A percentile compares a stretch with the other conserved stretches of the same genome.
These are phyloP conservation scores for Bubo scandiacus DNA, from an alignment of 2,113 vertebrate genomes.

Conservation along the genomic window DNA sequence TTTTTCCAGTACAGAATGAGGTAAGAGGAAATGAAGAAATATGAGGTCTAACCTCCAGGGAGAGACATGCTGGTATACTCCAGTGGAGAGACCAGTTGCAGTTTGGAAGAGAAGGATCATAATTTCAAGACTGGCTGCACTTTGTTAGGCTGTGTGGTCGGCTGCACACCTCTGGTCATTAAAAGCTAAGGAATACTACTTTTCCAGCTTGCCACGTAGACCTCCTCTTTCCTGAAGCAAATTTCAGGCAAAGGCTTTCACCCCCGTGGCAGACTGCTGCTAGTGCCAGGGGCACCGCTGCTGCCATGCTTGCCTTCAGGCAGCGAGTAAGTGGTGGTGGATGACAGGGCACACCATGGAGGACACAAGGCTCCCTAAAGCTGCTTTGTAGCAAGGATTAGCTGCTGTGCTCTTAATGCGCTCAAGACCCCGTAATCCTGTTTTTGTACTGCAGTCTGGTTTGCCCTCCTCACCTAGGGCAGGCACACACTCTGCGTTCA, in stretches of 20 bases:
- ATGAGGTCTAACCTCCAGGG: neutral
- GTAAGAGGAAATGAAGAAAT: neutral
- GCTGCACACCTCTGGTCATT: neutral
- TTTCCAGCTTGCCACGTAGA: neutral
- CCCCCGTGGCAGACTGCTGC: neutral
- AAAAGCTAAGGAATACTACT: neutral
- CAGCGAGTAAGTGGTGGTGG: neutral
- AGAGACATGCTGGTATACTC: neutral
- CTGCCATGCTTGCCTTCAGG: neutral
- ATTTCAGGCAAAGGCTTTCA: neutral
- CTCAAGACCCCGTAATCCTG: neutral
- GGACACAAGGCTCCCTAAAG: neutral
- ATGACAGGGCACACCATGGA: rapidly evolving
- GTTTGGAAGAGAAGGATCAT: neutral
- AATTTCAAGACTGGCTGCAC: neutral
- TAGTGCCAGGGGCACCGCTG: neutral
- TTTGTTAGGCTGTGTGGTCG: neutral
- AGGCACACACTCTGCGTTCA: rapidly evolving
- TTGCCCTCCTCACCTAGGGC: neutral
- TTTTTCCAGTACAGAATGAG: neutral
- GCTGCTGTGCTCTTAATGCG: neutral
- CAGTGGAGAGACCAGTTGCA: neutral
- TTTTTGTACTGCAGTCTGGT: neutral
- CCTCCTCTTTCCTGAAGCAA: neutral
- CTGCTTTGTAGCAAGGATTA: neutral